A percentile compares a stretch with the other conserved stretches of the same genome.
Conservation (phyloP, 64 coral and sea anemone species). For the Montipora capricornis region DNA sequence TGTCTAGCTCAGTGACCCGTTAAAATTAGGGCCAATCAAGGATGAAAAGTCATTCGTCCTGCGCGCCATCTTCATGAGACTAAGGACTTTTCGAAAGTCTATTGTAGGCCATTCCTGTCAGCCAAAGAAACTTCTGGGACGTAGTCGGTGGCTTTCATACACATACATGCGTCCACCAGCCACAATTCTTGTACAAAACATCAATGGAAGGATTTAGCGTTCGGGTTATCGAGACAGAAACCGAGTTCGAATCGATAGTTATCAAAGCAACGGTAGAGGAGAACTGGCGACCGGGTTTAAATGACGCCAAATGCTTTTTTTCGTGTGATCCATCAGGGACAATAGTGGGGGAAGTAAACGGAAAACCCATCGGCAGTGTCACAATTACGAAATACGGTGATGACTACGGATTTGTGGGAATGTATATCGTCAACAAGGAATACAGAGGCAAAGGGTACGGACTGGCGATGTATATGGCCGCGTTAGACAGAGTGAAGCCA, state of each 20-base stretch:
- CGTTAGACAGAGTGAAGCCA: not conserved
- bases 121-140: too few relatives aligned
- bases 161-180: too few relatives aligned
- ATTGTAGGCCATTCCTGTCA: too few relatives aligned
- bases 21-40: too few relatives aligned
- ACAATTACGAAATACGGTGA: not conserved
- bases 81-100: too few relatives aligned
- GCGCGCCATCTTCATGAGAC: too few relatives aligned
- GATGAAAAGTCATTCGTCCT: too few relatives aligned
- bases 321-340: conserved; percentile 7
- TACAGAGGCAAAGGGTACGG: conserved; percentile 12
- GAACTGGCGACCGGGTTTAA: conserved; percentile 24
- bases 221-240: not conserved
- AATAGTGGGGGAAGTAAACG: conserved; percentile 13
- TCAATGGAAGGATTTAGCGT: not conserved
- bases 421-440: not conserved
- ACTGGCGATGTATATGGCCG: not conserved
- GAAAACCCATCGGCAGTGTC: not conserved
- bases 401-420: not conserved
- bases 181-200: too few relatives aligned
- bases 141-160: too few relatives aligned
- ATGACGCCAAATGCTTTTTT: conserved; percentile 38
- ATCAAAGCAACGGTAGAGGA: conserved; percentile 10
- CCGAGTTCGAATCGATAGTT: not conserved
- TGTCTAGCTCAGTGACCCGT: too few relatives aligned